phyloP scores from a whole-genome alignment of 1,140 invertebrate species.

The Brachystomella parvula region DNA sequence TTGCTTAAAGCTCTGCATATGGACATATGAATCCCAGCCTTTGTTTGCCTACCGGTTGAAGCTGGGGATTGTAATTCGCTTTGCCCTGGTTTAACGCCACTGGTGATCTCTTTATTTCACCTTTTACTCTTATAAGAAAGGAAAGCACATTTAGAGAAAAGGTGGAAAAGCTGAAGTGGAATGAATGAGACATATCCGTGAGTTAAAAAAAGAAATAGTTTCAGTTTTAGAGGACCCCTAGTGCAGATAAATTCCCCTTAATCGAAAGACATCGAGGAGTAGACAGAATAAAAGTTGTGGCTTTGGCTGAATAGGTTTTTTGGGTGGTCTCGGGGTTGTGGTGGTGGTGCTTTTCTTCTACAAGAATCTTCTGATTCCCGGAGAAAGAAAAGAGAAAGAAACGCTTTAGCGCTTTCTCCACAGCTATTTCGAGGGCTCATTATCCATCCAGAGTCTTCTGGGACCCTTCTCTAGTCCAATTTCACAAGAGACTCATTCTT shows the following conservation, averaged over 20 bases:
- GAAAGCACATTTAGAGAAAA: background rate
- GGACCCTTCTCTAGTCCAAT: slow-evolving; percentile 34
- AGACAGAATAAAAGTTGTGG: slow-evolving; percentile 37
- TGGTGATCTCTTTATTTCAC: background rate
- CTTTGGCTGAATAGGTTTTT: slow-evolving; percentile 14
- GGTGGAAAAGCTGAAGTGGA: slow-evolving; percentile 21
- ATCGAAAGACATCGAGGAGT: slow-evolving; percentile 38
- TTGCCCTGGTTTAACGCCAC: background rate
- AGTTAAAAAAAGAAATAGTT: slow-evolving; percentile 24
- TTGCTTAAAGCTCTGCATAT: too few species aligned
- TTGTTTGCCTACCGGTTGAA: too few species aligned
- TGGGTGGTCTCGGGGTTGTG: background rate
- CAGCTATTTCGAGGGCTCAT: slow-evolving; percentile 27
- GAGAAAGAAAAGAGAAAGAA: slow-evolving; percentile 4
- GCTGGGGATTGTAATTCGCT: background rate
- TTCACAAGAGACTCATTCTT: slow-evolving; percentile 37
- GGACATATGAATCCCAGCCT: too few species aligned
- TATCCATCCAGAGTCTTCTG: slow-evolving; percentile 32
- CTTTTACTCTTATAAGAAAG: background rate
- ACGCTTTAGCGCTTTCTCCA: slow-evolving; percentile 1
- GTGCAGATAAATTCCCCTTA: slow-evolving; percentile 39
- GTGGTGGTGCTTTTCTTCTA: background rate
- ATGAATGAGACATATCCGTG: slow-evolving; percentile 15
- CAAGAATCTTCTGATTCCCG: background rate
- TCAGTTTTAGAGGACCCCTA: slow-evolving; percentile 35